Evolutionary conservation across 2,797 vertebrate species (phyloP), one percentile per base, ranked within the genome.

Genomic region (Tympanoctomys barrerae): DNA sequence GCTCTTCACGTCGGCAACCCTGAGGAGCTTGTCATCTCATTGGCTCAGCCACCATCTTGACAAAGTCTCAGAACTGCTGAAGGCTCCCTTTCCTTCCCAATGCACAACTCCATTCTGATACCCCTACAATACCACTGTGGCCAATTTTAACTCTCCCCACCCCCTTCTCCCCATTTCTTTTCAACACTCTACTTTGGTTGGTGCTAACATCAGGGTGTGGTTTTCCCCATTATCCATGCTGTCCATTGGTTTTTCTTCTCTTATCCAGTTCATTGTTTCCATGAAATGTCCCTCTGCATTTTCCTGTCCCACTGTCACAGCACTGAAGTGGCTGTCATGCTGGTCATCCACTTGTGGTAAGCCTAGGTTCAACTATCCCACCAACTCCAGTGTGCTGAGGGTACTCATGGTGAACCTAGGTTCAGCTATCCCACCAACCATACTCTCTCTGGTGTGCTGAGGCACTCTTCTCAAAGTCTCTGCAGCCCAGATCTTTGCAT

Each of bases 41-140:
- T 36, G 3, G 0, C 4, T 36, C 1, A 33, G 10, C n/a, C 5
- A 39, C 24, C 9, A 26, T 46, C 26, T 2, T 8, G 16, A 46
- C 5, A 3, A 3, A 33, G 21, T 70, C 49, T 79, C 93, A 64
- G 52, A 59, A 77, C 2, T 14, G 28, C 87, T 64, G 42, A 70
- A 21, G 42, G 1, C 26, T 18, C 49, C 42, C n/a, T 16, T 39
- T 89, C 46, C 77, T 81, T 75, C 54, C 89, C 78, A 66, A 66
- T 13, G n/a, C 78, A 90, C 49, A 33, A 39, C 12, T 78, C 59
- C 59, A 46, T n/a, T 52, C 31, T 31, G 39, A 22, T 42, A 11
- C 28, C 18, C 33, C 66, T 73, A 49, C 5, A 46, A 33, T 7
- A 2, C 46, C 49, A 12, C 8, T 10, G 49, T 31, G 57, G 61